Evolutionary conservation across 2,113 vertebrate genomes (phyloP).

Genomic region (Pica pica): DNA sequence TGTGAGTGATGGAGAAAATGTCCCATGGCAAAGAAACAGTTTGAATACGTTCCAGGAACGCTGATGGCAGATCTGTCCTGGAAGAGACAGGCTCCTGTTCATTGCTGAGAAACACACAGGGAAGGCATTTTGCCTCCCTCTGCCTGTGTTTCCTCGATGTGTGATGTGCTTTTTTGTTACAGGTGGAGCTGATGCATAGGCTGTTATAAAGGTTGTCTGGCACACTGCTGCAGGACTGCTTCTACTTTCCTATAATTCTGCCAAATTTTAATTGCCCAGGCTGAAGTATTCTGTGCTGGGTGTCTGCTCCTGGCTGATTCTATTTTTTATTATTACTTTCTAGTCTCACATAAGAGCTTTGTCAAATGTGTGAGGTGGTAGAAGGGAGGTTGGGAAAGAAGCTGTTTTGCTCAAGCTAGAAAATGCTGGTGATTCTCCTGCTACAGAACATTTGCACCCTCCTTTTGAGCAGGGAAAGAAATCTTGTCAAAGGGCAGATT

Average conservation of each 20-base stretch:
- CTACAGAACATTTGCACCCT: neutral
- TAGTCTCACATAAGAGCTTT: neutral
- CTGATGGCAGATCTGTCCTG: neutral
- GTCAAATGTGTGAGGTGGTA: neutral
- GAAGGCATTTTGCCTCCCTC: neutral
- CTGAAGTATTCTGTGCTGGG: neutral
- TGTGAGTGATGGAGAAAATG: neutral
- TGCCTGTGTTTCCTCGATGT: neutral
- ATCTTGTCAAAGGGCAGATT: neutral
- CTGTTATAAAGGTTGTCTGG: conserved; percentile 25
- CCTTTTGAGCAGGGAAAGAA: neutral
- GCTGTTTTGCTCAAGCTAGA: neutral
- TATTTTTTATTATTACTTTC: neutral
- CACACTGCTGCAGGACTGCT: neutral
- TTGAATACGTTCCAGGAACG: neutral
- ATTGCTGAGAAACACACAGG: neutral
- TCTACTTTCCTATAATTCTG: conserved; percentile 6
- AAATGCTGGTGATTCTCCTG: neutral
- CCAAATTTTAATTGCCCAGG: conserved; percentile 20
- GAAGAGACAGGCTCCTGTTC: neutral
- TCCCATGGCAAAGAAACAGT: neutral
- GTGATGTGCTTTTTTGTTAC: conserved; percentile 12
- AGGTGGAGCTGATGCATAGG: conserved; percentile 18
- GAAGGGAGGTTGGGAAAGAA: neutral
- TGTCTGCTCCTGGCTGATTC: neutral